Base-by-base conservation (phyloP, 2,888 invertebrate species). In the Cerastis rubricosa region DNA sequence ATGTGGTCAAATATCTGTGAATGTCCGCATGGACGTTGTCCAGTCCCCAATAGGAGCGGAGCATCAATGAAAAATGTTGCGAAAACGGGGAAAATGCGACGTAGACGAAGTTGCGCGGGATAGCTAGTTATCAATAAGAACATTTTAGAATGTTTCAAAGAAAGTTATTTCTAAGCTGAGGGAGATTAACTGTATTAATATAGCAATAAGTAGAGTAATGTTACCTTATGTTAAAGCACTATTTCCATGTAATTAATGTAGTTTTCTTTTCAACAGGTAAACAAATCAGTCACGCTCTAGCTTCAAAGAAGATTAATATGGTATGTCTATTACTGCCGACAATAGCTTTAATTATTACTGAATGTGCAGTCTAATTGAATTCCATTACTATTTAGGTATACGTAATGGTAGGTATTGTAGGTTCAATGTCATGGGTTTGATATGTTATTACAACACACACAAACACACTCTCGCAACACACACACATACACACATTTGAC, bases 181-280 rank as follows among this genome's bases (percentile, higher is more conserved):
- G 6, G 9, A 45, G 17, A 25, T 54, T 17, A 9, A n/a, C n/a
- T n/a, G n/a, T 51, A 8, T 51, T 51, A 22, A 8, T 19, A 29
- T 17, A 22, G 47, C 14, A 47, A 17, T 29, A 17, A 5, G 12
- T 3, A 5, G 1, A 51, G 5, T 45, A 19, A 51, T n/a, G 12
- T 7, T 64, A 29, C 54, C 11, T 29, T 22, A 12, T 47, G 49
- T 43, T 65, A 45, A 66, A 35, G 22, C 3, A 47, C 14, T 29
- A 51, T 11, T 49, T 11, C 47, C 35, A 9, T 45, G 25, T 45
- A 12, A 59, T 66, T 73, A 61, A 25, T 61, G 19, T n/a, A 29
- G 29, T 40, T 63, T 80, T 43, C 43, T 75, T 71, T 64, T 70
- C 80, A 59, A 19, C 82, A 83, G 82, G 82, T 83, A 83, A 76